These are phyloP conservation scores for Maniola hyperantus DNA, from an alignment of 2,888 invertebrate species.

Conservation along the genomic window DNA sequence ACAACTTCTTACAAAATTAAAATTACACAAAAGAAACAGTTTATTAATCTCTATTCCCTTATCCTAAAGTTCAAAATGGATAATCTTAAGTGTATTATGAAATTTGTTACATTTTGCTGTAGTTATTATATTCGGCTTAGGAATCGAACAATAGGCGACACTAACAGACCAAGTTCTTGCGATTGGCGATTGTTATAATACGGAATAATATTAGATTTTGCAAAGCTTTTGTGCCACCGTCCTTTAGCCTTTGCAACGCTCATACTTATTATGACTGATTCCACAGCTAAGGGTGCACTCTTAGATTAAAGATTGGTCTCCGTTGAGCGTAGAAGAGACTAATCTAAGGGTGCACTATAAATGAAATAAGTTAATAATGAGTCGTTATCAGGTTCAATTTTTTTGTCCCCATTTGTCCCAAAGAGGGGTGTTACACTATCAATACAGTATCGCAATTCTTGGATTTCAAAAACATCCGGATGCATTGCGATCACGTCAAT, in stretches of 20 bases:
- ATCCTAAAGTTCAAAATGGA: conserved; percentile 36
- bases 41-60: conserved; percentile 34
- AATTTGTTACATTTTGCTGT: conserved; percentile 38
- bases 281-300: conserved; percentile 42
- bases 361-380: no score
- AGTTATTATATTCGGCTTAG: conserved; percentile 47
- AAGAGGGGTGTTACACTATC: no score
- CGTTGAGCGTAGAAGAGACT: no score
- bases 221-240: conserved; percentile 52
- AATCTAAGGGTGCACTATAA: no score
- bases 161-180: conserved; percentile 61
- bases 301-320: no score
- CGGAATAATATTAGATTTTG: conserved; percentile 55
- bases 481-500: no score
- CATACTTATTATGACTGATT: conserved; percentile 32
- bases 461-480: no score
- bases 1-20: conserved; percentile 45
- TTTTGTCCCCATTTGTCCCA: no score
- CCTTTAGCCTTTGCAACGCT: conserved; percentile 50
- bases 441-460: no score
- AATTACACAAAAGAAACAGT: conserved; percentile 19
- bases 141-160: conserved; percentile 60
- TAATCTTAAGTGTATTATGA: conserved; percentile 18
- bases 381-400: no score
- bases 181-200: conserved; percentile 65